Percentiles rank a stretch among this genome's conserved stretches.
Conservation (phyloP, 2,113 vertebrate species). For the Gymnobelideus leadbeateri region DNA sequence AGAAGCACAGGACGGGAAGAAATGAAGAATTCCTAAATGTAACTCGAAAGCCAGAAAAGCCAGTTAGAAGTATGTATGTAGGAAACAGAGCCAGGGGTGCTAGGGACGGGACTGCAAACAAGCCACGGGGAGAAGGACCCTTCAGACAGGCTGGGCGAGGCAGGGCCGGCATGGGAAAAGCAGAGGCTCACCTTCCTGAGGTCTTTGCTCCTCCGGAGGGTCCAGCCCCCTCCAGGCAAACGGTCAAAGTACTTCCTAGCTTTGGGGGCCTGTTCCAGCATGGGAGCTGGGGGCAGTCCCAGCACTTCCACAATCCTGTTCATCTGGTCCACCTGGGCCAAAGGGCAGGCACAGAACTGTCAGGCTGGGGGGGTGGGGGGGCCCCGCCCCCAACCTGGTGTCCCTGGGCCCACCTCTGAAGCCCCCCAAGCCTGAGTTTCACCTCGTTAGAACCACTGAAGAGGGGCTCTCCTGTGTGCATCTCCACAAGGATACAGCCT, state of each 20-base stretch:
- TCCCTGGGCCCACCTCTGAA: neutral
- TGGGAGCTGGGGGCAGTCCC: conserved; percentile 94
- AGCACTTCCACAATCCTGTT: conserved; percentile 96
- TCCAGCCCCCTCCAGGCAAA: conserved; percentile 95
- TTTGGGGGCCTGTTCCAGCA: conserved; percentile 96
- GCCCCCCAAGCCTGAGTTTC: conserved; percentile 53
- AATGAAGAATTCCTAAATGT: conserved; percentile 11
- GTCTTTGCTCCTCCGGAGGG: conserved; percentile 96
- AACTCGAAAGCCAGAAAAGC: conserved; percentile 60
- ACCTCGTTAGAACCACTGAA: conserved; percentile 97
- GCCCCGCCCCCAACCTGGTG: neutral
- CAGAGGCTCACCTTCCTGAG: conserved; percentile 92
- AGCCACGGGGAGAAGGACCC: conserved; percentile 35
- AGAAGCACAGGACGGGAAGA: conserved; percentile 60
- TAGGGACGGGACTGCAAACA: conserved; percentile 46
- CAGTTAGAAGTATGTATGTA: neutral
- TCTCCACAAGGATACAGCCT: conserved; percentile 96
- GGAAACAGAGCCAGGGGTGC: conserved; percentile 34
- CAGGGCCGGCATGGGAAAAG: conserved; percentile 45
- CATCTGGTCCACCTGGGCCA: conserved; percentile 94
- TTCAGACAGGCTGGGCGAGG: conserved; percentile 69
- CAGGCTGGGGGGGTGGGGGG: no score
- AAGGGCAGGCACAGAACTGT: conserved; percentile 17
- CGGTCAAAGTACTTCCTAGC: conserved; percentile 97
- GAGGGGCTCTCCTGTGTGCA: conserved; percentile 96